Evolutionary conservation across 2,888 invertebrate species (phyloP).

Genomic region (Leptothorax acervorum): DNA sequence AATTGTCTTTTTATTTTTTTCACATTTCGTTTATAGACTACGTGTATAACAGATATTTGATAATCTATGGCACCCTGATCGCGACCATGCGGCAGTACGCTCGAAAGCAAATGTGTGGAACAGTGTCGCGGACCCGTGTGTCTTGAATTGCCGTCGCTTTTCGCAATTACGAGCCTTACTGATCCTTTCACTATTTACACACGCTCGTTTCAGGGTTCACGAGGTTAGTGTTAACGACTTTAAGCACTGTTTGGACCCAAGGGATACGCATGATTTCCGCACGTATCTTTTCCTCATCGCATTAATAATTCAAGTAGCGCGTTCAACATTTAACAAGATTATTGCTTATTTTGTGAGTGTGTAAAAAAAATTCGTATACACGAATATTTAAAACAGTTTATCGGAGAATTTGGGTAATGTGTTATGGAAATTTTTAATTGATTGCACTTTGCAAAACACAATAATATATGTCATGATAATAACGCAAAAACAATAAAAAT

Average conservation of each 20-base stretch:
- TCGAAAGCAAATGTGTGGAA: constrained; percentile 18
- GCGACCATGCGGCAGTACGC: constrained; percentile 10
- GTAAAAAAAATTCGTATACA: neutral
- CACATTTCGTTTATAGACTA: neutral
- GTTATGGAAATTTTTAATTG: neutral
- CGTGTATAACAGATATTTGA: constrained; percentile 25
- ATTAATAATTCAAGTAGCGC: constrained; percentile 3
- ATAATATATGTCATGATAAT: neutral
- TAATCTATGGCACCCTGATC: constrained; percentile 18
- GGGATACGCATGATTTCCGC: constrained; percentile 21
- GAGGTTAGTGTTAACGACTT: constrained; percentile 63
- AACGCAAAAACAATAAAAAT: neutral
- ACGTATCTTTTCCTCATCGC: neutral
- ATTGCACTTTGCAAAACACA: neutral
- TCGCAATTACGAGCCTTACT: constrained; percentile 65
- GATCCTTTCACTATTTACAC: constrained; percentile 77
- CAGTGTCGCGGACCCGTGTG: constrained; percentile 23
- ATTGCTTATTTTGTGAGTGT: neutral
- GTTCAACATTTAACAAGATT: neutral
- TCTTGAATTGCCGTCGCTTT: constrained; percentile 58
- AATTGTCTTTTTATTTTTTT: neutral
- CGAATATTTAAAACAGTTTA: neutral
- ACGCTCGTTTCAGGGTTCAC: constrained; percentile 64
- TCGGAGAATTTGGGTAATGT: neutral
- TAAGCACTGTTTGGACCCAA: constrained; percentile 18